Base-by-base conservation (phyloP, 1,140 invertebrate genomes). In the Plectrocnemia conspersa region DNA sequence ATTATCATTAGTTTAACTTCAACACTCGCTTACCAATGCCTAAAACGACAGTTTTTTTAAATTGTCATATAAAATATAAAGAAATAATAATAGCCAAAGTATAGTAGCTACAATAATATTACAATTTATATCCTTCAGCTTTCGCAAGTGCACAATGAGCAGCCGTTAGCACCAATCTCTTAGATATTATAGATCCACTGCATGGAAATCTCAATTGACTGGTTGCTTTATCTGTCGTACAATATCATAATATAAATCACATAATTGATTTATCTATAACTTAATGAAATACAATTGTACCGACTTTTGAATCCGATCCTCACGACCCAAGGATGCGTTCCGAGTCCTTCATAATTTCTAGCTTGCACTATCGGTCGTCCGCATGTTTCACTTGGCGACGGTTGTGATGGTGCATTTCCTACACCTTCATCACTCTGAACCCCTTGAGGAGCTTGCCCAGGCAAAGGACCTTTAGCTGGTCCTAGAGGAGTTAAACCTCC, bases 121-220 rank as follows among this genome's bases (percentile, higher is more conserved):
- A 85, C 82, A 85, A 65, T 65, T 82, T 79, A 64, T 81, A 82
- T 56, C 79, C 81, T 36, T 82, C 78, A 22, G 82, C 77, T 64
- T 84, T 84, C 1, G 81, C 82, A 36, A 84, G 60, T 3, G 82
- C 82, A 66, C 84, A 87, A 62, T 86, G 84, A 1, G 83, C 85
- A 0, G 84, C 84, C 1, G 84, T 87, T 7, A 86, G 64, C 23
- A 87, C 73, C 10, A 81, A 74, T 32, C 72, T 63, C 48, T 76
- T 76, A 3, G 76, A 78, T 16, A 88, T 79, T 9, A 86, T 80
- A 4, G 82, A 82, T 1, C 83, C 84, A 35, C 81, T 79, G 63
- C 85, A 88, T 0, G 82, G 82, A 68, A 81, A 83, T 16, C 79
- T 76, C 27, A 82, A 73, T 32, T 77, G 77, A 18, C 79, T 79